A percentile compares a stretch with the other conserved stretches of the same genome.
These are phyloP conservation scores for Oxygymnocypris stewartii DNA, from an alignment of 2,113 vertebrate species.

Conservation along the genomic window DNA sequence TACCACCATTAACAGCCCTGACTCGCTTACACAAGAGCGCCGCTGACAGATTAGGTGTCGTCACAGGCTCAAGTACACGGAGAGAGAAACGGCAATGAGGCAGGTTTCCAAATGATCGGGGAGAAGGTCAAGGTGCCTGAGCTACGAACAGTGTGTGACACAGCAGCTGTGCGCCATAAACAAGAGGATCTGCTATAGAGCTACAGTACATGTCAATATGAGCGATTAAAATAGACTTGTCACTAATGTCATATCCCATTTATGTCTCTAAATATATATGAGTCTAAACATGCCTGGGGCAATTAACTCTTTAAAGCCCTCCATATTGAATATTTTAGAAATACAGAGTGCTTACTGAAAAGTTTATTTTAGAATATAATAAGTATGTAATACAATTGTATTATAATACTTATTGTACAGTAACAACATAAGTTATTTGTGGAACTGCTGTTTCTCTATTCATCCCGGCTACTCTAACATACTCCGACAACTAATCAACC, in stretches of 20 bases:
- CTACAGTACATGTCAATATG: conserved; percentile 2
- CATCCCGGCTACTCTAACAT: too few species aligned
- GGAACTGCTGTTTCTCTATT: not conserved
- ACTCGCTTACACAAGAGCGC: conserved; percentile 47
- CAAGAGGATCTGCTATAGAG: conserved; percentile 26
- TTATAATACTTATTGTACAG: not conserved
- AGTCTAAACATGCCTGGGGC: not conserved
- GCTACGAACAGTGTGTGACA: conserved; percentile 39
- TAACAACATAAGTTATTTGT: not conserved
- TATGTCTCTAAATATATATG: not conserved
- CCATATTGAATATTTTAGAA: not conserved
- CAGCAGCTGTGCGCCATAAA: conserved; percentile 50
- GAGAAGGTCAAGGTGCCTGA: conserved; percentile 57
- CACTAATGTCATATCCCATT: not conserved
- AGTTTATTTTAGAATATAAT: not conserved
- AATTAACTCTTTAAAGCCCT: not conserved
- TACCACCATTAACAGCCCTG: conserved; percentile 35
- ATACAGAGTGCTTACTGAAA: not conserved
- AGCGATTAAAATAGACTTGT: conserved; percentile 32
- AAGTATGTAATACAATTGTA: not conserved
- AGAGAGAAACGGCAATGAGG: conserved; percentile 23
- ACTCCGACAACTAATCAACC: too few species aligned
- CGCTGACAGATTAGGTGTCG: conserved; percentile 53
- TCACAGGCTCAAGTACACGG: conserved; percentile 49
- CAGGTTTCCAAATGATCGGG: conserved; percentile 58